Evolutionary conservation across 2,888 invertebrate genomes (phyloP), one percentile per base, ranked within the genome.

Genomic region (Bellardia bayeri): DNA sequence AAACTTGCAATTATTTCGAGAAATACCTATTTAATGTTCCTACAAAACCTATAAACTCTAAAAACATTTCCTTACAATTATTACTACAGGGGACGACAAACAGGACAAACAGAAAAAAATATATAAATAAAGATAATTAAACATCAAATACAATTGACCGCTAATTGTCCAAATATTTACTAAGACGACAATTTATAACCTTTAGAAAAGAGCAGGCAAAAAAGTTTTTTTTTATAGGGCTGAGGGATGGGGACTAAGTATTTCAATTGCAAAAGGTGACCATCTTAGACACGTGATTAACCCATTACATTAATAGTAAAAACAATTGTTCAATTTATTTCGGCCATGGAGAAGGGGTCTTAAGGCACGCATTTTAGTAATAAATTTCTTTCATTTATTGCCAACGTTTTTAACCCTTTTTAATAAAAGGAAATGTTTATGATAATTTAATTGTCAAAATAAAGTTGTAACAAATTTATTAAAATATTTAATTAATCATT

Each of bases 121-220:
- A 23, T 76, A 79, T 64, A 82, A 80, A 80, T 79, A 45, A 68
- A 82, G 40, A 82, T 82, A 85, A 85, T 87, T 85, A 16, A 79
- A 85, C 82, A 82, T 82, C 85, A 85, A 87, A 87, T 75, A 66
- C 75, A 87, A 79, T 82, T 85, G 85, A 87, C 87, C 87, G 82
- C 87, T 87, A 87, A 87, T 87, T 87, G 87, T 82, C 82, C 42
- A 85, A 82, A 87, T 87, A 87, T 87, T 87, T 87, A 85, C 85
- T 85, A 71, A 14, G 63, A 66, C 45, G 56, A 74, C 54, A 78
- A 75, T 85, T 85, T 72, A 42, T 82, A 11, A 37, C 9, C 33
- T 33, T 23, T 2, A 14, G 30, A 33, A 69, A 68, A 68, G 23
- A 0, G 37, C 37, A 37, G 6, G 5, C 6, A 2, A 51, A 3